Percentiles rank a stretch among this genome's conserved stretches.
Conservation (phyloP, 2,113 vertebrate species). For the Connochaetes taurinus region DNA sequence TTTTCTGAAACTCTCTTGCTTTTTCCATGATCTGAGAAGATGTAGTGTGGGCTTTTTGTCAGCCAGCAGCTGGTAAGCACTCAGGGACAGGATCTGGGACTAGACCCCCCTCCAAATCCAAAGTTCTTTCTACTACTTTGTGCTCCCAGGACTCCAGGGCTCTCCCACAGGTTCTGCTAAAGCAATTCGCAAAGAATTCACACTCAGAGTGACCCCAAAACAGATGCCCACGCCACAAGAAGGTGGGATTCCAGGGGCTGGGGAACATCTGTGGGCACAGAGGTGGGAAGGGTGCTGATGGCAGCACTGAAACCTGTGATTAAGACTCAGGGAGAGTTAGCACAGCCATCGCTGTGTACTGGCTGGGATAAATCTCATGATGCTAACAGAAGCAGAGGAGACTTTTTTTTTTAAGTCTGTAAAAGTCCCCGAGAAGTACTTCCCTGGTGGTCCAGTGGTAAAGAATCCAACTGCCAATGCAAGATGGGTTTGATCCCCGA, state of each 20-base stretch:
- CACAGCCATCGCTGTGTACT: fast-evolving
- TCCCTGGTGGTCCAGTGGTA: not conserved
- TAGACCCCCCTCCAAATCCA: not conserved
- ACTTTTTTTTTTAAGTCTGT: not conserved
- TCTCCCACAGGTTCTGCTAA: not conserved
- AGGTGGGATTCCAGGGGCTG: not conserved
- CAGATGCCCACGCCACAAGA: too few species aligned
- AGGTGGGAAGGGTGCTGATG: fast-evolving
- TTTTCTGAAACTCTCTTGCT: too few species aligned
- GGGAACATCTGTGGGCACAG: not conserved
- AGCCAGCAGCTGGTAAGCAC: not conserved
- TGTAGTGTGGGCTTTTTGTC: not conserved
- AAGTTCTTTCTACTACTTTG: fast-evolving
- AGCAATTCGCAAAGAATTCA: not conserved
- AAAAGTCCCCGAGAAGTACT: not conserved
- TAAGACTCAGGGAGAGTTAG: not conserved
- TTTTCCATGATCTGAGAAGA: not conserved
- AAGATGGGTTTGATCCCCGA: not conserved
- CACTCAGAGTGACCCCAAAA: not conserved
- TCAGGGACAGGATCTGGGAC: not conserved
- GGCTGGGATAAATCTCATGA: fast-evolving
- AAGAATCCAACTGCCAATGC: not conserved
- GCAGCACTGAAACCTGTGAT: fast-evolving
- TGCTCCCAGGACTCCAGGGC: not conserved
- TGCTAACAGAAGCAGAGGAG: not conserved